Conservation (phyloP, 2,888 invertebrate genomes). For the Crematogaster levior region DNA sequence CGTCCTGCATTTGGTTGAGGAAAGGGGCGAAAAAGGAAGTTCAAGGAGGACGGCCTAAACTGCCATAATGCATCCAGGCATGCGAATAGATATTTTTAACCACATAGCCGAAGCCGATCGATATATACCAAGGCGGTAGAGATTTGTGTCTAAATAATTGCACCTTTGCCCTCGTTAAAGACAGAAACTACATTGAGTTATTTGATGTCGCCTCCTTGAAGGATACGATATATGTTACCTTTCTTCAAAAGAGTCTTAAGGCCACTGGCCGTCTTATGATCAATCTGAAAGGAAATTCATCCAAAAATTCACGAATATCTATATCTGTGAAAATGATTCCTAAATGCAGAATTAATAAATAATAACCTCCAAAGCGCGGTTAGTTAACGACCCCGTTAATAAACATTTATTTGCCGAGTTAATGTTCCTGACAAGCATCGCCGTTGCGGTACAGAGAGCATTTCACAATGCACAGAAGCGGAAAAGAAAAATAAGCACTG, state of each 20-base stretch:
- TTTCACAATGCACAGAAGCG: slow-evolving; percentile 5
- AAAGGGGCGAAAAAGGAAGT: slow-evolving; percentile 39
- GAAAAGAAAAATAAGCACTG: slow-evolving; percentile 24
- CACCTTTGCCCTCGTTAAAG: slow-evolving; percentile 34
- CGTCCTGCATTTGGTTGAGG: slow-evolving; percentile 26
- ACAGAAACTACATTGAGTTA: slow-evolving; percentile 26
- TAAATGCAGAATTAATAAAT: not conserved
- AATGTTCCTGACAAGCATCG: not conserved
- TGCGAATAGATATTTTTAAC: slow-evolving; percentile 80
- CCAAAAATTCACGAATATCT: not conserved
- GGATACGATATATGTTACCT: slow-evolving; percentile 24
- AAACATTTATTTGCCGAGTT: slow-evolving; percentile 2
- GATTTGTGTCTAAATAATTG: slow-evolving; percentile 71
- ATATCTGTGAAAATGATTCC: not conserved
- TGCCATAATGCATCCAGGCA: slow-evolving; percentile 73
- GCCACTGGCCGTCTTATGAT: not conserved
- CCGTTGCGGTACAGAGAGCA: not conserved
- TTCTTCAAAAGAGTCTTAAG: slow-evolving; percentile 9
- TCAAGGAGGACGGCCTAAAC: slow-evolving; percentile 63
- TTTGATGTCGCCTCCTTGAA: slow-evolving; percentile 37
- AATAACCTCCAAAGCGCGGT: too few relatives aligned
- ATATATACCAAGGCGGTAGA: slow-evolving; percentile 67
- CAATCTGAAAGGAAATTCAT: not conserved
- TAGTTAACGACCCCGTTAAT: not conserved
- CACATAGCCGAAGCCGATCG: slow-evolving; percentile 72